These are phyloP conservation scores for Drosophila pseudoananassae DNA, from an alignment of 1,140 invertebrate genomes.

Conservation along the genomic window DNA sequence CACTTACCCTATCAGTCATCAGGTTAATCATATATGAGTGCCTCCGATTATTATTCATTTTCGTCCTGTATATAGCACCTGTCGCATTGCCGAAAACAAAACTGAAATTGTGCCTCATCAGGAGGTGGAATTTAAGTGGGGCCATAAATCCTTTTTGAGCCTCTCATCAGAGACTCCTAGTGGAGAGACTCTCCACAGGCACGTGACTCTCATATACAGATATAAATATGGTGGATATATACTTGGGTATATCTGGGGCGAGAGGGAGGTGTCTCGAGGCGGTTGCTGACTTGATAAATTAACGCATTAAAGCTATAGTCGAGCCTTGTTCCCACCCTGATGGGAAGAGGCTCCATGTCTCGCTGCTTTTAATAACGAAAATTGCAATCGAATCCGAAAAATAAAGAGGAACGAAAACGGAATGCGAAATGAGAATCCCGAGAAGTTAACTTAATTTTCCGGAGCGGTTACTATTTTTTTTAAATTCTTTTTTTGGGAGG, in stretches of 20 bases:
- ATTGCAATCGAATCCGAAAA: constrained; percentile 73
- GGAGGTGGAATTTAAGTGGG: constrained; percentile 27
- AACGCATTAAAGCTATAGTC: constrained; percentile 40
- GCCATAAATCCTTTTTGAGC: constrained; percentile 42
- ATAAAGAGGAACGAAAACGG: constrained; percentile 54
- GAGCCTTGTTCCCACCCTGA: not conserved
- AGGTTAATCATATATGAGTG: constrained; percentile 43
- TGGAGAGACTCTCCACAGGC: constrained; percentile 17
- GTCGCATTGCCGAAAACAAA: constrained; percentile 21
- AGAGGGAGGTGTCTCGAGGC: constrained; percentile 1
- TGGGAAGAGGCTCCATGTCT: constrained; percentile 32
- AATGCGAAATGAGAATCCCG: constrained; percentile 65
- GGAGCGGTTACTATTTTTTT: not conserved
- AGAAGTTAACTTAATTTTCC: constrained; percentile 62
- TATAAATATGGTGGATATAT: not conserved
- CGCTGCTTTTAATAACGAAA: constrained; percentile 75
- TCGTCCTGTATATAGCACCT: constrained; percentile 41
- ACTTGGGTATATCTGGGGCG: not conserved
- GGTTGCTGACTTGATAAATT: constrained; percentile 35
- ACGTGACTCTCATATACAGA: constrained; percentile 35
- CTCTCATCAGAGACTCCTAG: constrained; percentile 29
- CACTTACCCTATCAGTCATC: constrained; percentile 43
- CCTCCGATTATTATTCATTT: constrained; percentile 47
- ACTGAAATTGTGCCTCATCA: constrained; percentile 29
- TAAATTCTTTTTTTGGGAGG: not conserved